Percentiles rank a stretch among this genome's conserved stretches.
Conservation (phyloP, 1,140 invertebrate genomes). For the Trichonephila clavipes region DNA sequence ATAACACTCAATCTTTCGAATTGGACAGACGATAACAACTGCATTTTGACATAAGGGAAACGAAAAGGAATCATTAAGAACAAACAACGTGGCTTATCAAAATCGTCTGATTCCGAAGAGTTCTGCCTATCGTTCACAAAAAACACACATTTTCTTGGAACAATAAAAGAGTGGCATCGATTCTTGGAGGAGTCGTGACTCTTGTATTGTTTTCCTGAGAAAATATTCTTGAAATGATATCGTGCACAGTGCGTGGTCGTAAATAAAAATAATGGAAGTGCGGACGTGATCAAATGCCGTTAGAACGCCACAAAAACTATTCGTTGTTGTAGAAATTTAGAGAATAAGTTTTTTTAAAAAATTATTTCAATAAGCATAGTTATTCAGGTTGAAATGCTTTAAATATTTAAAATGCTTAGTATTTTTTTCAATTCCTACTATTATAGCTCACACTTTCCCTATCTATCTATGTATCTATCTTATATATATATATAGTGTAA, state of each 20-base stretch:
- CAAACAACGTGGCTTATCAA: not conserved
- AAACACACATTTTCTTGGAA: conserved; percentile 10
- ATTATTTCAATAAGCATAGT: too few species aligned
- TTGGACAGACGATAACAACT: not conserved
- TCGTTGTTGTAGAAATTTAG: not conserved
- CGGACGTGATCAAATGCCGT: not conserved
- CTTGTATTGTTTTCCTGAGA: conserved; percentile 4
- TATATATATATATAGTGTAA: too few species aligned
- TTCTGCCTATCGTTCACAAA: not conserved
- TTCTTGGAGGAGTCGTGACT: conserved; percentile 20
- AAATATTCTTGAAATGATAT: not conserved
- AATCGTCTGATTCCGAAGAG: not conserved
- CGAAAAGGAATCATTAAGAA: not conserved
- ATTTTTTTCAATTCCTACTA: too few species aligned
- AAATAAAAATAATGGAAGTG: conserved; percentile 18
- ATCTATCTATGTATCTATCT: too few species aligned
- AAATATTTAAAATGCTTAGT: too few species aligned
- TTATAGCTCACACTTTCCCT: too few species aligned
- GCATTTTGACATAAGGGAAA: not conserved
- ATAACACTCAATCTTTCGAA: not conserved
- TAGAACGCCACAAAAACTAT: not conserved
- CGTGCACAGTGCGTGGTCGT: not conserved
- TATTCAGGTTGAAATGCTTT: too few species aligned
- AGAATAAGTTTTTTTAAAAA: too few species aligned
- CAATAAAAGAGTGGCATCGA: conserved; percentile 6